Evolutionary conservation across 2,888 invertebrate species (phyloP).

Genomic region (Oithona nana): DNA sequence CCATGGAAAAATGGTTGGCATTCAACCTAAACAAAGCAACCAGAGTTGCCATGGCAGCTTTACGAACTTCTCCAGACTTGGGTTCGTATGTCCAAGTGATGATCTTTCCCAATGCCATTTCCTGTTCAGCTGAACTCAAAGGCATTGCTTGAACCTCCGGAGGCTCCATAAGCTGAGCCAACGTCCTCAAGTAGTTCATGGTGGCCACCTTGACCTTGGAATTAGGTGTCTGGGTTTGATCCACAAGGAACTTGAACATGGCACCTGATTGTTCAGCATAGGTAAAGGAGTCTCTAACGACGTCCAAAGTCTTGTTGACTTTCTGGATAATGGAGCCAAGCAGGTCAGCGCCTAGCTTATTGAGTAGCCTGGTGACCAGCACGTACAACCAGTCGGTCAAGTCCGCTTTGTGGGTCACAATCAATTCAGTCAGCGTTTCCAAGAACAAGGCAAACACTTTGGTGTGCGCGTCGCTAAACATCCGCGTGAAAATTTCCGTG

Average conservation of each 20-base stretch:
- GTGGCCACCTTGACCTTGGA: slow-evolving; percentile 36
- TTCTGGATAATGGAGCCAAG: slow-evolving; percentile 78
- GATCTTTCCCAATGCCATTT: slow-evolving; percentile 44
- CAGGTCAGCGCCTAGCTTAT: slow-evolving; percentile 76
- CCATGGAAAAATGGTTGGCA: slow-evolving; percentile 65
- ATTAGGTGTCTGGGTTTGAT: slow-evolving; percentile 81
- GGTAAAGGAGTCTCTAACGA: slow-evolving; percentile 45
- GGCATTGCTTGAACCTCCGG: slow-evolving; percentile 25
- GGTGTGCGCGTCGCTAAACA: slow-evolving; percentile 92
- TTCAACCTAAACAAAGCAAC: slow-evolving; percentile 76
- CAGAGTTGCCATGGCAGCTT: slow-evolving; percentile 43
- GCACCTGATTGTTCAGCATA: slow-evolving; percentile 39
- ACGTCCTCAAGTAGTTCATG: slow-evolving; percentile 31
- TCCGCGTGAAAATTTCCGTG: slow-evolving; percentile 82
- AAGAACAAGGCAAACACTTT: slow-evolving; percentile 81
- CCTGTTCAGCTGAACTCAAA: background rate
- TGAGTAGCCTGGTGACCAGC: slow-evolving; percentile 62
- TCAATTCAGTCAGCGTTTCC: slow-evolving; percentile 76
- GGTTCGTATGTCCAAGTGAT: slow-evolving; percentile 50
- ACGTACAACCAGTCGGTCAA: slow-evolving; percentile 84
- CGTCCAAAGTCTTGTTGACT: slow-evolving; percentile 62
- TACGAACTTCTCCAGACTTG: slow-evolving; percentile 43
- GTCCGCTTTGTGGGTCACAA: slow-evolving; percentile 64
- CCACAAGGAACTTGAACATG: slow-evolving; percentile 54
- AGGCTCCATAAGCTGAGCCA: slow-evolving; percentile 29